A percentile compares a stretch with the other conserved stretches of the same genome.
phyloP scores from a whole-genome alignment of 2,113 vertebrate species.

The Rhombomys opimus region DNA sequence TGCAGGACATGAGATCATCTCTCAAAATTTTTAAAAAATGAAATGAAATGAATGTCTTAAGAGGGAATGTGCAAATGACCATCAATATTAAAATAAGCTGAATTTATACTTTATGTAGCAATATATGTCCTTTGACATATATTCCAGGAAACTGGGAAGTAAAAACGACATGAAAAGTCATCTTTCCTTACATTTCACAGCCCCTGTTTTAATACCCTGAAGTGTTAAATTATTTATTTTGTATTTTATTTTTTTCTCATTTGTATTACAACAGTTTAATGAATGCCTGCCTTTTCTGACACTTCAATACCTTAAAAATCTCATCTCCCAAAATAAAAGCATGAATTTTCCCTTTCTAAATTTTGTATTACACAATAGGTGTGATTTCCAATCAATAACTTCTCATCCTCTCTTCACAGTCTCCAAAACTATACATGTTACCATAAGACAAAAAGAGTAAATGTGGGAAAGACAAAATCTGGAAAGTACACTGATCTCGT shows the following conservation, averaged over 20 bases:
- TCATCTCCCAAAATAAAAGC: background rate
- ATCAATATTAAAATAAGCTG: background rate
- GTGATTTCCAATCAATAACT: background rate
- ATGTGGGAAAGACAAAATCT: background rate
- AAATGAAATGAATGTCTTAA: background rate
- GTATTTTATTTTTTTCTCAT: background rate
- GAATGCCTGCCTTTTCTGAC: background rate
- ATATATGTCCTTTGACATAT: background rate
- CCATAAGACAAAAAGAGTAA: background rate
- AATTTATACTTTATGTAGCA: background rate
- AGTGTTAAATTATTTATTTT: background rate
- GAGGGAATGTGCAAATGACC: background rate
- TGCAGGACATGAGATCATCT: background rate
- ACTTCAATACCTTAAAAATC: background rate
- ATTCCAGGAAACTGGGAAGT: background rate
- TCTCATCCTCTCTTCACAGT: background rate
- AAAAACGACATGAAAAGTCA: no score
- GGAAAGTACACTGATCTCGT: background rate
- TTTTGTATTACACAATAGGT: background rate
- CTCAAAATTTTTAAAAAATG: background rate
- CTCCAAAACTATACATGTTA: background rate
- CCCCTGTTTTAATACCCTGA: background rate
- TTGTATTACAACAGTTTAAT: background rate
- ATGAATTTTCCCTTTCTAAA: background rate
- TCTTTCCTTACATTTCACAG: background rate